Conservation (phyloP, 2,888 invertebrate species). For the Drosophila kanekoi region DNA sequence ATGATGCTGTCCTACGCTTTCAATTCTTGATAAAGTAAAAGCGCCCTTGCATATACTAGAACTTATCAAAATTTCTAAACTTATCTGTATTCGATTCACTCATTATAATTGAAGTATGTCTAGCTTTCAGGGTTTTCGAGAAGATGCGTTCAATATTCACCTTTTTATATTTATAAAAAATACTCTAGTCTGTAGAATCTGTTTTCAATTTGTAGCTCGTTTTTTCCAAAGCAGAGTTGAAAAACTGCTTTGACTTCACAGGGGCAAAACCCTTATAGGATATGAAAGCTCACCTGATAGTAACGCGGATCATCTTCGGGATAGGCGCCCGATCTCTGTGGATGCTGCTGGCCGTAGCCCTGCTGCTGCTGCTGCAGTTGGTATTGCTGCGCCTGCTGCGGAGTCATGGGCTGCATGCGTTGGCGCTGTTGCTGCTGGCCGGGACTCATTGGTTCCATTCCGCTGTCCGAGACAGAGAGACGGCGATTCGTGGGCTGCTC, state of each 20-base stretch:
- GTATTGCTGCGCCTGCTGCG: constrained; percentile 71
- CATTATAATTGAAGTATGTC: too few species aligned
- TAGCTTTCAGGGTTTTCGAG: too few species aligned
- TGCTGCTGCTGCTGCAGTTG: constrained; percentile 74
- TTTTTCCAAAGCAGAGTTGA: too few species aligned
- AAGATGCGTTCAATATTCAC: too few species aligned
- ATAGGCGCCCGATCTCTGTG: constrained; percentile 82
- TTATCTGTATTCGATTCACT: too few species aligned
- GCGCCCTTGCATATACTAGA: too few species aligned
- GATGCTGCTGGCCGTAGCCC: constrained; percentile 86
- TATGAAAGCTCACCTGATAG: constrained; percentile 85
- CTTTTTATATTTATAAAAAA: too few species aligned
- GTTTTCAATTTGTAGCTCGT: too few species aligned
- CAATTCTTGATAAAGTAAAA: too few species aligned
- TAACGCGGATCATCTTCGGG: constrained; percentile 89
- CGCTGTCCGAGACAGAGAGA: constrained; percentile 86
- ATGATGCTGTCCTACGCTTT: too few species aligned
- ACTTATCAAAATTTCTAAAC: too few species aligned
- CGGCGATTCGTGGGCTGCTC: constrained; percentile 89
- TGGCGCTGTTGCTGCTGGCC: constrained; percentile 79
- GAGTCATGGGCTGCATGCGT: constrained; percentile 83
- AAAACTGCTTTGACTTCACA: not conserved
- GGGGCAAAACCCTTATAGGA: not conserved
- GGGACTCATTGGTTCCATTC: constrained; percentile 85
- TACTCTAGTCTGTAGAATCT: too few species aligned